phyloP scores from a whole-genome alignment of 2,888 invertebrate genomes.

The Microctonus aethiopoides region DNA sequence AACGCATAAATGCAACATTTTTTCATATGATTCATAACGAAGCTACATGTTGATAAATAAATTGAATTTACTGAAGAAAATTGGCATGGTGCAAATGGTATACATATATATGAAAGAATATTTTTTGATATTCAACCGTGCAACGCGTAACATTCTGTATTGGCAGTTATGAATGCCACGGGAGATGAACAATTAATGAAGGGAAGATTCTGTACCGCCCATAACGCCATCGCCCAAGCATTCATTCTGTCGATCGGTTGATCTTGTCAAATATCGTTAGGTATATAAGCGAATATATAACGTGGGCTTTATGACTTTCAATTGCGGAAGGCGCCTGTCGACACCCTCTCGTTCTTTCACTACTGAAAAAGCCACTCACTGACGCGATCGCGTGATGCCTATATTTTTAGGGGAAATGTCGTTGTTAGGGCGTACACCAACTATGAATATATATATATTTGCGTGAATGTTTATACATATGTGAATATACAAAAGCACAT shows the following conservation, averaged over 20 bases:
- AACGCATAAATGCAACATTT: too few relatives aligned
- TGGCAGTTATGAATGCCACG: constrained; percentile 54
- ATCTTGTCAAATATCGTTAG: constrained; percentile 50
- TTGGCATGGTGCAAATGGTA: not conserved
- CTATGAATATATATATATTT: not conserved
- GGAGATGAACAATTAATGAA: constrained; percentile 66
- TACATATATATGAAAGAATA: not conserved
- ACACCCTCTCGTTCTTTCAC: constrained; percentile 27
- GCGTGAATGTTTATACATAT: not conserved
- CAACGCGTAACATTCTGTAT: constrained; percentile 52
- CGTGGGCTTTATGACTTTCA: constrained; percentile 42
- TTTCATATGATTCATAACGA: too few relatives aligned
- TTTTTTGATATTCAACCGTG: constrained; percentile 48
- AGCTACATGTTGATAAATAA: not conserved
- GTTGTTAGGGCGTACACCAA: not conserved
- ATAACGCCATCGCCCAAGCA: constrained; percentile 53
- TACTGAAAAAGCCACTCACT: constrained; percentile 13
- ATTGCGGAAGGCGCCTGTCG: constrained; percentile 46
- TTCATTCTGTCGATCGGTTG: constrained; percentile 46
- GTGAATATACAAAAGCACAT: not conserved
- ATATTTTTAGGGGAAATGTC: not conserved
- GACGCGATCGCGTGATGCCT: constrained; percentile 5
- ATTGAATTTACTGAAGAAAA: constrained; percentile 12
- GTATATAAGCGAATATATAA: constrained; percentile 15
- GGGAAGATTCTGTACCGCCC: constrained; percentile 59